Conservation (phyloP, 2,797 vertebrate species). For the Lacerta viridis region DNA sequence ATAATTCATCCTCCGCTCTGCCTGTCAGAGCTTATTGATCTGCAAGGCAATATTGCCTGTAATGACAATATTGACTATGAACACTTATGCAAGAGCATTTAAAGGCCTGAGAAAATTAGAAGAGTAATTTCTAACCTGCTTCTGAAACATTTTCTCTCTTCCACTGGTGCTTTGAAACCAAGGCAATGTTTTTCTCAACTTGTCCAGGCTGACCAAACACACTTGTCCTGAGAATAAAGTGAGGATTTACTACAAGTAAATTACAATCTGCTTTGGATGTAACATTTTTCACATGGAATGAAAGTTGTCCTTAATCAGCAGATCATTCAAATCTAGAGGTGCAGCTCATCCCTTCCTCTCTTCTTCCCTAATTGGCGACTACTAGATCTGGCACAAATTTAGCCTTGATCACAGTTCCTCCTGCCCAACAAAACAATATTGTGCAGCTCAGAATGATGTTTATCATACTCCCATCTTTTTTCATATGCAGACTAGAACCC, state of each 20-base stretch:
- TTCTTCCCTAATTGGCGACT: no score
- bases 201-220: neutral
- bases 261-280: neutral
- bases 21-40: conserved; percentile 5
- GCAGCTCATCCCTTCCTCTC: no score
- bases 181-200: neutral
- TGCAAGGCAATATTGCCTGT: neutral
- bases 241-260: neutral
- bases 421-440: no score
- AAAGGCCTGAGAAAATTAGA: neutral
- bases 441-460: no score
- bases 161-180: neutral
- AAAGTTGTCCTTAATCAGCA: neutral
- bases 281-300: neutral
- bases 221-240: neutral
- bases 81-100: neutral
- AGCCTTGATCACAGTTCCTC: no score
- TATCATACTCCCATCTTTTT: no score
- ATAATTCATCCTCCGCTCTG: neutral
- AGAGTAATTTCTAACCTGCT: neutral
- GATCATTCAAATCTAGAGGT: no score
- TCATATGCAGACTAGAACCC: no score
- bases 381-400: no score
- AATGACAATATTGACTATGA: neutral
- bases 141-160: neutral